phyloP scores from a whole-genome alignment of 2,113 vertebrate species.

The Setophaga kirtlandii region DNA sequence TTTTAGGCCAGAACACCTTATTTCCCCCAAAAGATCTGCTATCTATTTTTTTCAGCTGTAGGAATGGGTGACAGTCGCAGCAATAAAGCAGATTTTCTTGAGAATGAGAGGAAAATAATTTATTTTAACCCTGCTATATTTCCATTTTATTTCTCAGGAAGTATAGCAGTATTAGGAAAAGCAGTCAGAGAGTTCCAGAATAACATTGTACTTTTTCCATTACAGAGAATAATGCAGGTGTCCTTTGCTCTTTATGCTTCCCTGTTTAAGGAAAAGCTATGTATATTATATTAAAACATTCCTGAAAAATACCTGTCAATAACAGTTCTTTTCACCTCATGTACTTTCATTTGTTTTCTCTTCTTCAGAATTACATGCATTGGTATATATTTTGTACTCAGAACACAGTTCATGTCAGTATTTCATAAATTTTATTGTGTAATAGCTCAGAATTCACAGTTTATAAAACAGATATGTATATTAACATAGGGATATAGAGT shows the following conservation, averaged over 20 bases:
- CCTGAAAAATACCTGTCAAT: background rate
- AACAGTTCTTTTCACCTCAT: background rate
- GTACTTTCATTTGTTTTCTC: background rate
- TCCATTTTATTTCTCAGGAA: background rate
- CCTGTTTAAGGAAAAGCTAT: background rate
- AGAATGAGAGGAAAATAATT: background rate
- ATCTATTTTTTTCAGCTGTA: background rate
- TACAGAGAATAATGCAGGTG: background rate
- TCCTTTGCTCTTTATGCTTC: background rate
- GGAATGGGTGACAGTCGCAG: background rate
- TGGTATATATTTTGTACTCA: background rate
- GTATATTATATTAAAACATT: background rate
- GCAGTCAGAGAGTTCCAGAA: background rate
- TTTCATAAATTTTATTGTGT: background rate
- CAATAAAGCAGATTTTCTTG: background rate
- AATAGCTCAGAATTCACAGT: background rate
- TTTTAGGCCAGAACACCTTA: background rate
- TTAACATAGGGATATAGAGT: background rate
- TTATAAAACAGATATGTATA: background rate
- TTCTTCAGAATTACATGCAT: background rate
- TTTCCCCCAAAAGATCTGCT: background rate
- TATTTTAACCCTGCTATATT: background rate
- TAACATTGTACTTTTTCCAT: background rate
- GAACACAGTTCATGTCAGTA: background rate
- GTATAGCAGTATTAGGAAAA: background rate